Conservation (phyloP, 2,797 vertebrate genomes). For the Naso thynnoides region DNA sequence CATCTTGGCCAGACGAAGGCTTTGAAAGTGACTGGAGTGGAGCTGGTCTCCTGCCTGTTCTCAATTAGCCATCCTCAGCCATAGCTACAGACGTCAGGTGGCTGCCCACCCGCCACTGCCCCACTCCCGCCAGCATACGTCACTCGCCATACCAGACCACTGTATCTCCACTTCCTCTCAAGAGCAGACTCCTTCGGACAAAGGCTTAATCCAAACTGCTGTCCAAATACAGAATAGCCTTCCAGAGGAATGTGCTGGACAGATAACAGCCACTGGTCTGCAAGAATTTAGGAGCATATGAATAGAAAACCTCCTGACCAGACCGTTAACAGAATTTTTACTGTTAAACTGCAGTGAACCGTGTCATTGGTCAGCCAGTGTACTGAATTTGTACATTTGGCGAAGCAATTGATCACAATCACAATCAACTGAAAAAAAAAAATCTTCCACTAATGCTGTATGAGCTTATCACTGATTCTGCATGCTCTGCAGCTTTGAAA, state of each 20-base stretch:
- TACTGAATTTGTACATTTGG: constrained; percentile 40
- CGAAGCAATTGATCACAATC: constrained; percentile 64
- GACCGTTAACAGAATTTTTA: constrained; percentile 63
- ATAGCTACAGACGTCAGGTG: constrained; percentile 44
- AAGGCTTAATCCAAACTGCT: constrained; percentile 74
- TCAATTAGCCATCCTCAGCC: constrained; percentile 57
- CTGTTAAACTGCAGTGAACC: constrained; percentile 68
- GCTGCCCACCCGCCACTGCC: constrained; percentile 39
- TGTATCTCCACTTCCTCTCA: constrained; percentile 59
- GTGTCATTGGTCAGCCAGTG: constrained; percentile 72
- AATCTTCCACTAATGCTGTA: constrained; percentile 14
- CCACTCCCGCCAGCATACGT: constrained; percentile 49
- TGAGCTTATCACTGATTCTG: constrained; percentile 45
- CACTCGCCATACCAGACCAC: constrained; percentile 36
- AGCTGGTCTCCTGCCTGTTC: constrained; percentile 42
- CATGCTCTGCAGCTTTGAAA: constrained; percentile 62
- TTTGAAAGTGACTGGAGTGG: constrained; percentile 47
- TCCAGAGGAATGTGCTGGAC: constrained; percentile 70
- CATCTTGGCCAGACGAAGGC: constrained; percentile 38
- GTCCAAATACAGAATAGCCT: constrained; percentile 62
- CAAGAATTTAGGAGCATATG: constrained; percentile 47
- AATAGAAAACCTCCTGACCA: constrained; percentile 68
- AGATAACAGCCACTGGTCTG: constrained; percentile 69
- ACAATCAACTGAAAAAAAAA: constrained; percentile 57
- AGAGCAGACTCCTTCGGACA: constrained; percentile 53